Evolutionary conservation across 2,113 vertebrate genomes (phyloP).

Genomic region (Pogona vitticeps): DNA sequence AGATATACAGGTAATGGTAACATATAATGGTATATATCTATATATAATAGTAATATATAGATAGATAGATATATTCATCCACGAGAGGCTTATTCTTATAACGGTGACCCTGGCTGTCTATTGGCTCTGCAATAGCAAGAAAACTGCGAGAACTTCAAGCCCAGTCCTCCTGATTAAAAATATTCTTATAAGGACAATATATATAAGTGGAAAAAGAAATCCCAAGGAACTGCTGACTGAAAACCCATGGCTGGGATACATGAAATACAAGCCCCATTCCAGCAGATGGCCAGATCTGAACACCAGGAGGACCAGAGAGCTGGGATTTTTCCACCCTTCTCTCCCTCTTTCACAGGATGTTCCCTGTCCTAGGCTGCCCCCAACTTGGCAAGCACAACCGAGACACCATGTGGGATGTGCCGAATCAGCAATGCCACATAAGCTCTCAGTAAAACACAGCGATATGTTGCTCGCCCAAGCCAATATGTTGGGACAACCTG

Average conservation of each 20-base stretch:
- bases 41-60: no score
- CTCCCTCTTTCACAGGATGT: accelerated
- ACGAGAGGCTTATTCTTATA: no score
- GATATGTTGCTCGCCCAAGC: not conserved
- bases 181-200: no score
- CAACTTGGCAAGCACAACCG: not conserved
- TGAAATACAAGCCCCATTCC: not conserved
- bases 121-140: no score
- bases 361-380: not conserved
- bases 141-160: no score
- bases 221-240: accelerated
- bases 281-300: conserved; percentile 17
- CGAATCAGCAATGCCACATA: conserved; percentile 21
- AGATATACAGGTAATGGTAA: no score
- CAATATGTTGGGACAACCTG: not conserved
- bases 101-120: no score
- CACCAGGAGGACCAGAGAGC: not conserved
- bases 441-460: not conserved
- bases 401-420: not conserved
- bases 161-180: no score
- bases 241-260: not conserved
- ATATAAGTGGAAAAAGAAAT: no score
- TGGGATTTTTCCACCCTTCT: not conserved
- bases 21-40: no score
- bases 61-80: no score